phyloP scores from a whole-genome alignment of 2,113 vertebrate species.

The Caloenas nicobarica region DNA sequence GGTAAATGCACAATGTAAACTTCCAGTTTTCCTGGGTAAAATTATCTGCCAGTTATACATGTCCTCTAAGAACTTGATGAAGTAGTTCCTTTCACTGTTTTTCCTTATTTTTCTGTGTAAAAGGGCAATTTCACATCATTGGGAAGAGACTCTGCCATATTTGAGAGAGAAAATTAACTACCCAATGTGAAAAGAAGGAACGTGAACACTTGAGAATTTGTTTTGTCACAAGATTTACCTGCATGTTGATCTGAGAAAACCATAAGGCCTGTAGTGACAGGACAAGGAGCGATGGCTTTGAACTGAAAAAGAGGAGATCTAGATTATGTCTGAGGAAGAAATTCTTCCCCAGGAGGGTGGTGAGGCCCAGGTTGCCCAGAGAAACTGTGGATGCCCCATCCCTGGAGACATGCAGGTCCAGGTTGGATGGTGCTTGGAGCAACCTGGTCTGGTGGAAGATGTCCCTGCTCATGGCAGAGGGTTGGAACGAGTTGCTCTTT shows the following conservation, averaged over 20 bases:
- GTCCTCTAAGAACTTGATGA: background rate
- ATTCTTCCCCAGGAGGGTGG: too few species aligned
- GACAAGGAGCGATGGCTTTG: too few species aligned
- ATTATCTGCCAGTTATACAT: rapidly evolving
- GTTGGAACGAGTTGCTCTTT: too few species aligned
- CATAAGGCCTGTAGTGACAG: rapidly evolving
- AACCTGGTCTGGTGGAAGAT: too few species aligned
- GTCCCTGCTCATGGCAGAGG: too few species aligned
- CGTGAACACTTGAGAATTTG: background rate
- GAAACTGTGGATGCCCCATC: too few species aligned
- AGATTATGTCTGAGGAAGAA: too few species aligned
- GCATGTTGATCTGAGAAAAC: rapidly evolving
- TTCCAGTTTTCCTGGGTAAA: background rate
- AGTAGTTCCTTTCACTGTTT: background rate
- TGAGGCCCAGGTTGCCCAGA: too few species aligned
- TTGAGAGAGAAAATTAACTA: background rate
- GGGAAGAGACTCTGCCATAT: background rate
- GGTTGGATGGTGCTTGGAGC: too few species aligned
- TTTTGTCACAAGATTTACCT: background rate
- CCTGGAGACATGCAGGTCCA: too few species aligned
- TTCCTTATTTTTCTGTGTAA: background rate
- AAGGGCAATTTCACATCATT: background rate
- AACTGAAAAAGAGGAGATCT: too few species aligned
- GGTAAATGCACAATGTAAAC: background rate
- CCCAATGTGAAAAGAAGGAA: rapidly evolving